Evolutionary conservation across 2,888 invertebrate genomes (phyloP).

Genomic region (Drosophila ezoana): DNA sequence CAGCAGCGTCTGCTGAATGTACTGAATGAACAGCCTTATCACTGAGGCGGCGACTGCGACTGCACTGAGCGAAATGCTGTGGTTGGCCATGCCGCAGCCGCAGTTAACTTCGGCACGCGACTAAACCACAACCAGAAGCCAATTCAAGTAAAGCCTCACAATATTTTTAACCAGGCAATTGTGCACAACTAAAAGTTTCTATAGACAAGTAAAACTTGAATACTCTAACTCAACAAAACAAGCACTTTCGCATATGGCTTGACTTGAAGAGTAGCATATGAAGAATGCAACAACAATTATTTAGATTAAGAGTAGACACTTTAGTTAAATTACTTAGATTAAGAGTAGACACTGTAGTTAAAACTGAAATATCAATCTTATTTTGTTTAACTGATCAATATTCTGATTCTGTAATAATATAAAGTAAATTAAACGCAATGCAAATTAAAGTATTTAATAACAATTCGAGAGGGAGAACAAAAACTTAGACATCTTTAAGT

Average conservation of each 20-base stretch:
- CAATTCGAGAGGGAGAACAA: neutral
- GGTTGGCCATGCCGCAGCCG: slow-evolving; percentile 9
- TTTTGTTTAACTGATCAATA: too few species aligned
- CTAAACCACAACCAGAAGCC: slow-evolving; percentile 44
- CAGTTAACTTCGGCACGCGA: slow-evolving; percentile 38
- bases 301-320: too few species aligned
- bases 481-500: slow-evolving; percentile 2
- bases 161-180: slow-evolving; percentile 35
- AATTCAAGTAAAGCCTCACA: slow-evolving; percentile 48
- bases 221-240: slow-evolving; percentile 8
- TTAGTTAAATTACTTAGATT: too few species aligned
- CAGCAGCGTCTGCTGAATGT: slow-evolving; percentile 34
- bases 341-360: too few species aligned
- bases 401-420: too few species aligned
- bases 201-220: neutral
- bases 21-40: slow-evolving; percentile 41
- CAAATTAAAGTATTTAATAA: neutral
- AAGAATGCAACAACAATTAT: neutral
- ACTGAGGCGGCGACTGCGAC: slow-evolving; percentile 4
- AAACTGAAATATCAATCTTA: too few species aligned
- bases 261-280: neutral
- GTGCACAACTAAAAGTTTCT: neutral
- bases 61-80: slow-evolving; percentile 54
- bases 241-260: too few species aligned
- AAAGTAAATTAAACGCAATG: too few species aligned